Evolutionary conservation across 2,113 vertebrate genomes (phyloP).

Genomic region (Strigops habroptila): DNA sequence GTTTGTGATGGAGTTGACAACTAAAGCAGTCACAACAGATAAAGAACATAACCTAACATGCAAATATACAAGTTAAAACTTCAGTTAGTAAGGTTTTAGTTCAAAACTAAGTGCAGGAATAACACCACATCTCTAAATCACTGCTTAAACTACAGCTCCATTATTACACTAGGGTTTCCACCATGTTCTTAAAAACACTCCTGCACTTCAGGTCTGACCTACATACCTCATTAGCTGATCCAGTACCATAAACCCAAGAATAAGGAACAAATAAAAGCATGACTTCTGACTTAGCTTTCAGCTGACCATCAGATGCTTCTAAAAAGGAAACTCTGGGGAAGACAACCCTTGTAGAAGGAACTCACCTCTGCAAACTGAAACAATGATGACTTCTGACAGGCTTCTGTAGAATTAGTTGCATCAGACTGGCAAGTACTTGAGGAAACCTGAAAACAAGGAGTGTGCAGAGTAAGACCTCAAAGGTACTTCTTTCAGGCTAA

Average conservation of each 20-base stretch:
- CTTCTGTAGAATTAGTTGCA: conserved; percentile 76
- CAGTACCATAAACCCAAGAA: not conserved
- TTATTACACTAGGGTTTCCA: not conserved
- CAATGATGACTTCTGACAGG: conserved; percentile 80
- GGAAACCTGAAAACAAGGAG: conserved; percentile 72
- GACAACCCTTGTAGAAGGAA: not conserved
- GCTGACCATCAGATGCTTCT: not conserved
- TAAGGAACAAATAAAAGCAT: not conserved
- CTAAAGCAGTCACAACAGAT: not conserved
- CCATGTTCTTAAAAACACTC: not conserved
- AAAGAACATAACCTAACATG: not conserved
- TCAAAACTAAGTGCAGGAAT: not conserved
- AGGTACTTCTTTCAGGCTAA: not conserved
- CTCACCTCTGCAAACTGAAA: conserved; percentile 88
- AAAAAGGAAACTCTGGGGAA: not conserved
- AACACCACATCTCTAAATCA: not conserved
- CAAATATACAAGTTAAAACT: not conserved
- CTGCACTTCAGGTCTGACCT: not conserved
- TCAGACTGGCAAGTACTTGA: conserved; percentile 78
- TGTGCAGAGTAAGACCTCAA: not conserved
- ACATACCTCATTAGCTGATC: not conserved
- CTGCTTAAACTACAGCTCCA: not conserved
- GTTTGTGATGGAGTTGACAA: not conserved
- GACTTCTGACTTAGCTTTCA: not conserved
- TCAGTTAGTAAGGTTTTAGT: not conserved